phyloP scores from a whole-genome alignment of 1,140 invertebrate species.

The Brachionus koreanus region DNA sequence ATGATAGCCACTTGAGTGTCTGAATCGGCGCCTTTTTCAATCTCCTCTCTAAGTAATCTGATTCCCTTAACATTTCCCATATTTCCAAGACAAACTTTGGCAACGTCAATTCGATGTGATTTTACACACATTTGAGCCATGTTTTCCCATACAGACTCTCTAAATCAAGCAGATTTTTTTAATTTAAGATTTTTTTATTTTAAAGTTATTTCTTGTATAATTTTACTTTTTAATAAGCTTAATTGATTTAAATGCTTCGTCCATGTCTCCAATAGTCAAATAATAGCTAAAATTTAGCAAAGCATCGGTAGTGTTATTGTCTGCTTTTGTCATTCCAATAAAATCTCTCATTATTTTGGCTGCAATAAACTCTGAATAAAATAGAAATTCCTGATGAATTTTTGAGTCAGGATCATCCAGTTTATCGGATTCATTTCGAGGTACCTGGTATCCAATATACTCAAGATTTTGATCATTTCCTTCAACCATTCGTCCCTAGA shows the following conservation, averaged over 20 bases:
- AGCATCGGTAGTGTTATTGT: slow-evolving; percentile 71
- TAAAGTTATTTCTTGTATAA: background rate
- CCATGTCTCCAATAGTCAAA: slow-evolving; percentile 84
- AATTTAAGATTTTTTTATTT: slow-evolving; percentile 11
- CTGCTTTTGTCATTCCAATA: slow-evolving; percentile 72
- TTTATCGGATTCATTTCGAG: slow-evolving; percentile 26
- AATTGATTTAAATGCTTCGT: slow-evolving; percentile 85
- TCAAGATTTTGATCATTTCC: slow-evolving; percentile 34
- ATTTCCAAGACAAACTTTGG: slow-evolving; percentile 85
- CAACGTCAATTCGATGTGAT: slow-evolving; percentile 84
- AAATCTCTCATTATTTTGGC: slow-evolving; percentile 80
- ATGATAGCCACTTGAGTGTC: slow-evolving; percentile 80
- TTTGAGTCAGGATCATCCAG: background rate
- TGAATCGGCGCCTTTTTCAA: slow-evolving; percentile 66
- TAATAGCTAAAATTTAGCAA: slow-evolving; percentile 84
- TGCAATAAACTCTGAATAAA: slow-evolving; percentile 57
- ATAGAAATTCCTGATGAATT: slow-evolving; percentile 4
- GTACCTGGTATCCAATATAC: slow-evolving; percentile 16
- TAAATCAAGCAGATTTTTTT: slow-evolving; percentile 45
- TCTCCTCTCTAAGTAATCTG: slow-evolving; percentile 71
- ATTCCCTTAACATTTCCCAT: slow-evolving; percentile 86
- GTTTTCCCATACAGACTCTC: slow-evolving; percentile 86
- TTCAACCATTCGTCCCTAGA: slow-evolving; percentile 34
- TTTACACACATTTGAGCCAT: slow-evolving; percentile 94
- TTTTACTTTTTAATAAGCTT: slow-evolving; percentile 69